A percentile compares a stretch with the other conserved stretches of the same genome.
These are phyloP conservation scores for Stenichneumon culpator DNA, from an alignment of 2,888 invertebrate genomes.

Conservation along the genomic window DNA sequence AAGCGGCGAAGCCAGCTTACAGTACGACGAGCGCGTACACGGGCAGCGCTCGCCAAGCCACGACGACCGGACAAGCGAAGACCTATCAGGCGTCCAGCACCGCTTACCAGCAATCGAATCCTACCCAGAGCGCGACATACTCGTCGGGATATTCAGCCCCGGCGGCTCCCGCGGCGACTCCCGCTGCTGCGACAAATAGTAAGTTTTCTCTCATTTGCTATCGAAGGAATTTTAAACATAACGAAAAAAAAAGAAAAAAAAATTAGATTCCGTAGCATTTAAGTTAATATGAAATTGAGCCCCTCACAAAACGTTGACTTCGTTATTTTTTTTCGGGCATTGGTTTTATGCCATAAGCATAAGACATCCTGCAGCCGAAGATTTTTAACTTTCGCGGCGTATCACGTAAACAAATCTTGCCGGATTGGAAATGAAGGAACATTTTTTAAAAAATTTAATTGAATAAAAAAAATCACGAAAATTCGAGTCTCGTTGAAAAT, in stretches of 20 bases:
- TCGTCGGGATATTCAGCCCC: conserved; percentile 84
- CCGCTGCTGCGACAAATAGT: conserved; percentile 83
- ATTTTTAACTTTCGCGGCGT: neutral
- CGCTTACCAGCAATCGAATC: conserved; percentile 83
- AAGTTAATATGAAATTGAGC: conserved; percentile 57
- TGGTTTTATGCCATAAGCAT: conserved; percentile 3
- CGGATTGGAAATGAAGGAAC: conserved; percentile 32
- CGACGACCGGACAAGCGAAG: conserved; percentile 86
- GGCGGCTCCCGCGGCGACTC: conserved; percentile 83
- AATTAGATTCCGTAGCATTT: neutral
- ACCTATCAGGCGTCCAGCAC: conserved; percentile 84
- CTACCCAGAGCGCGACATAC: conserved; percentile 82
- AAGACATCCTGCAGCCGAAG: conserved; percentile 7
- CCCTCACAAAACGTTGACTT: conserved; percentile 13
- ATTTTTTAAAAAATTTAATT: conserved; percentile 23
- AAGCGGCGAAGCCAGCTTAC: conserved; percentile 90
- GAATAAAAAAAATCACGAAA: neutral
- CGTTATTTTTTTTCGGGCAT: neutral
- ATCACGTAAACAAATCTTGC: conserved; percentile 41
- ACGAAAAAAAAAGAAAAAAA: neutral
- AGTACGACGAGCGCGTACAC: conserved; percentile 91
- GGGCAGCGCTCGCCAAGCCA: conserved; percentile 86
- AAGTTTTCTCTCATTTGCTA: conserved; percentile 74
- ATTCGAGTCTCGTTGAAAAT: conserved; percentile 67
- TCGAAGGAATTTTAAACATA: neutral